phyloP scores from a whole-genome alignment of 2,113 vertebrate species.

The Misgurnus anguillicaudatus region DNA sequence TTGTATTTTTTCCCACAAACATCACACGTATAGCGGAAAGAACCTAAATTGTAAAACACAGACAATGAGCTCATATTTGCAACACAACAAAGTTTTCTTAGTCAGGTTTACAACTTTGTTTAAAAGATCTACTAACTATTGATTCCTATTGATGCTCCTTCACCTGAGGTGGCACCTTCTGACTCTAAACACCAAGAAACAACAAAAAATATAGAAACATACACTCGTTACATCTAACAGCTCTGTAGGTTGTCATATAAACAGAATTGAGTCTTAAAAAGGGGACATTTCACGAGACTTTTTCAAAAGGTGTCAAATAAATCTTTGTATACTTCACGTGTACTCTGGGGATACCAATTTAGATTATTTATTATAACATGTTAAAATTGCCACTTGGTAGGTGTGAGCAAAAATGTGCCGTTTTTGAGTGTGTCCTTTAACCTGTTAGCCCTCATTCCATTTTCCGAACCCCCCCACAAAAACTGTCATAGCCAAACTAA shows the following conservation, averaged over 20 bases:
- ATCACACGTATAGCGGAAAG: constrained; percentile 97
- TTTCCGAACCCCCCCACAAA: no score
- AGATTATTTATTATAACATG: no score
- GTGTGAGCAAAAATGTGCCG: no score
- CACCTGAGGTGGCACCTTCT: constrained; percentile 78
- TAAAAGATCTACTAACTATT: constrained; percentile 67
- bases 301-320: no score
- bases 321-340: no score
- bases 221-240: not conserved
- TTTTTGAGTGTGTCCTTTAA: no score
- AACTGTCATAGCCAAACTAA: no score
- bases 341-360: no score
- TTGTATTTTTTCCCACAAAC: constrained; percentile 99
- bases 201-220: not conserved
- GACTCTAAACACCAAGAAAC: constrained; percentile 70
- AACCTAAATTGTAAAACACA: constrained; percentile 59
- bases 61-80: not conserved
- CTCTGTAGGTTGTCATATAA: not conserved
- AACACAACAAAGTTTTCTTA: not conserved
- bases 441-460: no score
- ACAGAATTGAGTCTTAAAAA: no score
- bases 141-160: constrained; percentile 79
- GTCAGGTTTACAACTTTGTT: not conserved
- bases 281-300: no score
- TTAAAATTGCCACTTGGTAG: no score